Conservation (phyloP, 2,113 vertebrate genomes). For the Zapornia atra region DNA sequence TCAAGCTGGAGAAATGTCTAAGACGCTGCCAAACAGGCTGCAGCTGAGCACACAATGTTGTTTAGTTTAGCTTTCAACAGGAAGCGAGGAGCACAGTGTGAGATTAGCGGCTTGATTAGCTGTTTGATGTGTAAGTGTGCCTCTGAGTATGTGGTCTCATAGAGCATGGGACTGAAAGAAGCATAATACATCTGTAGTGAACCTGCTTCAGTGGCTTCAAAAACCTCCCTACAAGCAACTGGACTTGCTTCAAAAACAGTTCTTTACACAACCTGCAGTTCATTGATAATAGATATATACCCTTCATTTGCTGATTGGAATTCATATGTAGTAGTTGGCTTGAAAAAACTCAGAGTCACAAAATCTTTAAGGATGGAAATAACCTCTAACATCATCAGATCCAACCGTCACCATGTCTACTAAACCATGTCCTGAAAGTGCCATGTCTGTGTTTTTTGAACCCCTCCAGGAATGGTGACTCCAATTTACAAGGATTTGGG, state of each 20-base stretch:
- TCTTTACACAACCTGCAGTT: neutral
- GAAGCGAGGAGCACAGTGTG: neutral
- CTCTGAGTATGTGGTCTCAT: neutral
- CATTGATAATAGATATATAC: neutral
- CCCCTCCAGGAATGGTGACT: too few relatives aligned
- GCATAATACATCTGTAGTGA: neutral
- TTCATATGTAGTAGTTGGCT: neutral
- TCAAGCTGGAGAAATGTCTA: neutral
- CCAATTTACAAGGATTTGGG: neutral
- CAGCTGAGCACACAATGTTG: constrained; percentile 2
- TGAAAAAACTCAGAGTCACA: neutral
- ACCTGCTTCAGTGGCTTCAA: neutral
- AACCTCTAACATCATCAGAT: too few relatives aligned
- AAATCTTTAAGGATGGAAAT: too few relatives aligned
- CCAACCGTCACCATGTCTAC: too few relatives aligned
- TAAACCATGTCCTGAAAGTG: too few relatives aligned
- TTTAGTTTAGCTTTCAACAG: constrained; percentile 7
- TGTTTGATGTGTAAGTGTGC: neutral
- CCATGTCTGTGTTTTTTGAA: too few relatives aligned
- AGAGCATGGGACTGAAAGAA: neutral
- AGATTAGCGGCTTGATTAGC: neutral
- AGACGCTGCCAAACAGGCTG: neutral
- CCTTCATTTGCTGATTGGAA: neutral
- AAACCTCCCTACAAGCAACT: neutral
- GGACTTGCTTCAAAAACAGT: neutral